phyloP scores from a whole-genome alignment of 2,797 vertebrate genomes.

The Tauraco hartlaubi region DNA sequence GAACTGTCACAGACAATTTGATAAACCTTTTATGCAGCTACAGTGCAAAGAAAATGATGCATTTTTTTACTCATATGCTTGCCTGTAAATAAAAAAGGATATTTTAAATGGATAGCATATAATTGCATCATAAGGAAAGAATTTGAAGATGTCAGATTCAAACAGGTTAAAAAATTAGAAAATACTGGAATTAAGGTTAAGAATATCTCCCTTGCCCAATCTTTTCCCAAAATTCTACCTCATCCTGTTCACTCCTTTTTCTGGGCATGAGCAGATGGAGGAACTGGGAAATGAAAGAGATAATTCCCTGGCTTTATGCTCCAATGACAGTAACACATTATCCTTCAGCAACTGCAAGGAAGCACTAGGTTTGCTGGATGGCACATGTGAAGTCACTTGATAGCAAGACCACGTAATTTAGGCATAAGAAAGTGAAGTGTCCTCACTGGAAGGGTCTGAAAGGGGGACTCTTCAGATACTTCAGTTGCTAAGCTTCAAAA shows the following conservation, averaged over 20 bases:
- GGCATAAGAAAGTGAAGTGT: background rate
- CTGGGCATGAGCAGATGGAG: background rate
- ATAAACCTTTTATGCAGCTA: slow-evolving; percentile 4
- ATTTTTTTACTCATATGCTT: background rate
- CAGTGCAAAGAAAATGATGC: background rate
- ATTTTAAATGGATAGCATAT: background rate
- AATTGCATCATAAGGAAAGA: background rate
- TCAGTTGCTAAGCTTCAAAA: slow-evolving; percentile 8
- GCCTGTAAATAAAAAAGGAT: background rate
- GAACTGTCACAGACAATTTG: slow-evolving; percentile 2
- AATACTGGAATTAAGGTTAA: background rate
- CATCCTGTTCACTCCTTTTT: background rate
- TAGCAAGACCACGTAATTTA: background rate
- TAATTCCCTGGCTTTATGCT: background rate
- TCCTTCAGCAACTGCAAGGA: background rate
- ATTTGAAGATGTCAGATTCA: background rate
- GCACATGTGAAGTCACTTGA: background rate
- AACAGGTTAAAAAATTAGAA: background rate
- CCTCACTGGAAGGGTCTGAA: background rate
- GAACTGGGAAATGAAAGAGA: background rate
- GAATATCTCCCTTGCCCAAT: background rate
- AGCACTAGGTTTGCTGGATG: background rate
- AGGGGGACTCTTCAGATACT: background rate
- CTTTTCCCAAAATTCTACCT: background rate
- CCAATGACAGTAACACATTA: background rate